Conservation (phyloP, 2,888 invertebrate species). For the Melieria crassipennis region DNA sequence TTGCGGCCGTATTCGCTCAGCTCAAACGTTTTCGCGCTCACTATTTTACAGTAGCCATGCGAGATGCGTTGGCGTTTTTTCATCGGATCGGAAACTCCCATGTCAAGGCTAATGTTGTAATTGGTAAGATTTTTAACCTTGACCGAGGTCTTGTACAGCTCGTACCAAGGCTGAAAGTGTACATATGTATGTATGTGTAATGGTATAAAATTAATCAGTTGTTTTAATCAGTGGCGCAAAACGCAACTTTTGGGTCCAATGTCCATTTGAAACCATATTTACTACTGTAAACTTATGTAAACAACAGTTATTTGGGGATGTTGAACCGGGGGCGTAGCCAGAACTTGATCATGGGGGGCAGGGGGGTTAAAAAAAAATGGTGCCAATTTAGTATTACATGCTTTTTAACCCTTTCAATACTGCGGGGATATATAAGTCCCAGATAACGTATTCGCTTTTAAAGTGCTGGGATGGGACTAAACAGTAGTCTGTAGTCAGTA, state of each 20-base stretch:
- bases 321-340: no score
- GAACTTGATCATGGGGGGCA: no score
- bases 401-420: no score
- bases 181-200: not conserved
- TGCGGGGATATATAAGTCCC: no score
- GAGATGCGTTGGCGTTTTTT: conserved; percentile 41
- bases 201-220: not conserved
- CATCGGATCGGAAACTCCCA: conserved; percentile 31
- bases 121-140: conserved; percentile 50
- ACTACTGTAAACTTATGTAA: no score
- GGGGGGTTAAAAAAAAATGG: no score
- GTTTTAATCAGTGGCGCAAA: not conserved
- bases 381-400: no score
- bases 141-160: conserved; percentile 44
- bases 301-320: no score
- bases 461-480: no score
- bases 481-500: no score
- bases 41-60: conserved; percentile 50
- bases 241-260: no score
- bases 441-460: no score
- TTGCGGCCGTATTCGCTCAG: conserved; percentile 40
- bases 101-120: conserved; percentile 44
- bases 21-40: conserved; percentile 37
- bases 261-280: not conserved
- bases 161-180: conserved; percentile 58